Percentiles rank a stretch among this genome's conserved stretches.
Evolutionary conservation across 2,888 invertebrate species (phyloP).

Genomic region (Argyra leucocephala): DNA sequence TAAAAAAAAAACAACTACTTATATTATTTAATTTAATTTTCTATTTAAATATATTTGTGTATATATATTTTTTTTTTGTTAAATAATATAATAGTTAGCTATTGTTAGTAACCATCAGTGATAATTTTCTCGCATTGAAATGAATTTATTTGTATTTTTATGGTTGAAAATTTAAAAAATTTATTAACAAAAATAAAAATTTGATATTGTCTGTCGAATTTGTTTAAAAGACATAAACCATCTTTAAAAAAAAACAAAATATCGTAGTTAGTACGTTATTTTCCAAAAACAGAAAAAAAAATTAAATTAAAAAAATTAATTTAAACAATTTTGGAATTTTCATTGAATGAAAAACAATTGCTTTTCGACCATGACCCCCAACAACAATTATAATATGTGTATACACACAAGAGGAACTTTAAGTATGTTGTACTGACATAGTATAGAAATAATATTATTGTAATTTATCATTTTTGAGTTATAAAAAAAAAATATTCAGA

Average conservation of each 20-base stretch:
- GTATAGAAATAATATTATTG: not conserved
- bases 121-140: not conserved
- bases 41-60: not conserved
- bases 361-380: not conserved
- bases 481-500: not conserved
- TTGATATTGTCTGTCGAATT: not conserved
- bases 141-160: not conserved
- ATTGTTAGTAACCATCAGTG: constrained; percentile 1
- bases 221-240: not conserved
- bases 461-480: not conserved
- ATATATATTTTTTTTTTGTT: too few species aligned
- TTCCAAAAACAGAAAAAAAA: not conserved
- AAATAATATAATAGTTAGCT: not conserved
- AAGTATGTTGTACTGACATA: not conserved
- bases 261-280: too few species aligned
- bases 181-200: not conserved
- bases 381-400: not conserved
- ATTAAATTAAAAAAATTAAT: not conserved
- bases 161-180: not conserved
- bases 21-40: not conserved
- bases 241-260: too few species aligned
- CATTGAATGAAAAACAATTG: not conserved
- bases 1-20: not conserved
- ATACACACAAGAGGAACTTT: not conserved
- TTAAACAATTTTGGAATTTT: not conserved